These are phyloP conservation scores for Drosophila littoralis DNA, from an alignment of 1,140 invertebrate genomes.

Conservation along the genomic window DNA sequence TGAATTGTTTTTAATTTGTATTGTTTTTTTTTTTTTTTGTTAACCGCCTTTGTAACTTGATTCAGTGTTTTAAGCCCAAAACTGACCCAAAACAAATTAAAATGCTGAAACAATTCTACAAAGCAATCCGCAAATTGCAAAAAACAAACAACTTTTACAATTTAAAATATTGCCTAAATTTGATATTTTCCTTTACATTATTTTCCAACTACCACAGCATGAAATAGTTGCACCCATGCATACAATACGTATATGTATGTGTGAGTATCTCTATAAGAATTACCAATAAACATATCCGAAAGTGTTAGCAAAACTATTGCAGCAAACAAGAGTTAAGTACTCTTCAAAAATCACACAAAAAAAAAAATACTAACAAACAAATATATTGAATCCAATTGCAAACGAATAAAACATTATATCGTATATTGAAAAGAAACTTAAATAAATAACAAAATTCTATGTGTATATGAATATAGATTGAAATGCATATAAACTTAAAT, in stretches of 20 bases:
- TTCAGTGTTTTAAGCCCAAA: constrained; percentile 75
- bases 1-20: neutral
- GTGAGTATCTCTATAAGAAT: constrained; percentile 35
- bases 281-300: constrained; percentile 52
- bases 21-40: neutral
- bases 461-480: constrained; percentile 66
- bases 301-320: constrained; percentile 50
- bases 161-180: constrained; percentile 1
- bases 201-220: neutral
- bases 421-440: constrained; percentile 28
- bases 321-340: constrained; percentile 74
- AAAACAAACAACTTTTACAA: neutral
- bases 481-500: constrained; percentile 66
- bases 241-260: constrained; percentile 8
- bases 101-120: constrained; percentile 75
- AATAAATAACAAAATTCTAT: constrained; percentile 50
- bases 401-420: constrained; percentile 35
- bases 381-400: constrained; percentile 35
- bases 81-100: constrained; percentile 75
- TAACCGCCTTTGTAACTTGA: constrained; percentile 61
- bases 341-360: constrained; percentile 81
- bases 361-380: constrained; percentile 46
- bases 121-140: constrained; percentile 9
- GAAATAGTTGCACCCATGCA: constrained; percentile 21
- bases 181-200: neutral